Conservation (phyloP, 2,888 invertebrate species). For the Papilio demoleus region DNA sequence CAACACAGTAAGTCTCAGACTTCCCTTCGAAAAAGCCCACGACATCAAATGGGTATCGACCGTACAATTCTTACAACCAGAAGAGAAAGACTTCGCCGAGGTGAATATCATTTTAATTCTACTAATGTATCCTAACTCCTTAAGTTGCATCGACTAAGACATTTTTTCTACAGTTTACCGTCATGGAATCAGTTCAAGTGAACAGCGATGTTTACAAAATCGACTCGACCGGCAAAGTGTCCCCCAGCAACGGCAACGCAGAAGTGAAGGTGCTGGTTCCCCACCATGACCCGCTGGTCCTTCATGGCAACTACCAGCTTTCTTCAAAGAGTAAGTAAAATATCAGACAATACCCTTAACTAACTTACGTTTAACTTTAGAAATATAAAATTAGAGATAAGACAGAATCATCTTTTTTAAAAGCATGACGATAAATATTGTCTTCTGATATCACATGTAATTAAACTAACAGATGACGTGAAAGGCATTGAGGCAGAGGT, state of each 20-base stretch:
- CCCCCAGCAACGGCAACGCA: constrained; percentile 62
- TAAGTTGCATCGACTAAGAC: neutral
- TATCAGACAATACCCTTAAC: neutral
- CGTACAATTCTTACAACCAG: constrained; percentile 62
- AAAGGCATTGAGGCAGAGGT: constrained; percentile 60
- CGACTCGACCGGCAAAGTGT: constrained; percentile 67
- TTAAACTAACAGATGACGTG: constrained; percentile 58
- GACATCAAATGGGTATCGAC: constrained; percentile 78
- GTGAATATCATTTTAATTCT: constrained; percentile 51
- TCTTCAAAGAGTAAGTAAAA: constrained; percentile 60
- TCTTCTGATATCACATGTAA: neutral
- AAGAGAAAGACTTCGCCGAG: constrained; percentile 68
- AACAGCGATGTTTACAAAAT: constrained; percentile 81
- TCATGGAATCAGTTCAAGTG: constrained; percentile 72
- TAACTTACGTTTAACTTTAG: neutral
- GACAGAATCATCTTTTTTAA: too few species aligned
- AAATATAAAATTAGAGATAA: too few species aligned
- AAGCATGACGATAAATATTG: neutral
- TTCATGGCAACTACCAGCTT: constrained; percentile 73
- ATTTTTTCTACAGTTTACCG: constrained; percentile 56
- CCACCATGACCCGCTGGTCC: constrained; percentile 73
- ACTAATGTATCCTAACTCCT: too few species aligned
- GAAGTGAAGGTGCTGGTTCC: constrained; percentile 73
- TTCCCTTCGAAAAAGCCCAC: constrained; percentile 84
- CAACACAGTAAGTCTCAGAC: constrained; percentile 70